These are phyloP conservation scores for Strigamia crassipes DNA, from an alignment of 2,888 invertebrate genomes.

Conservation along the genomic window DNA sequence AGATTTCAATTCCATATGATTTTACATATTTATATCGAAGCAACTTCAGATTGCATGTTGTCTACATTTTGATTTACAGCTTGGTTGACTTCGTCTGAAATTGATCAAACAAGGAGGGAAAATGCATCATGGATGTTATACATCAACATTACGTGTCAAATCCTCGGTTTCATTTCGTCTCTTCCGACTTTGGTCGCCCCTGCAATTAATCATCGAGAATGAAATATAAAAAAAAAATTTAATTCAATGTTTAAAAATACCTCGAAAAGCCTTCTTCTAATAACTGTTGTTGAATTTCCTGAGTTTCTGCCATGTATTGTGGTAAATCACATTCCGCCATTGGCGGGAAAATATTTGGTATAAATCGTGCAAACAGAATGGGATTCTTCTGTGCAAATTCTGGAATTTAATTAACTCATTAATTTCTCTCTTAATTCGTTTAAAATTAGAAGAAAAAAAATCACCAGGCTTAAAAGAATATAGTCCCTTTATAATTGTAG, in stretches of 20 bases:
- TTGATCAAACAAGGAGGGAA: neutral
- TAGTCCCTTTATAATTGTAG: conserved; percentile 41
- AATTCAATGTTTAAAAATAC: neutral
- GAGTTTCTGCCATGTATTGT: conserved; percentile 45
- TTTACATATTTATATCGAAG: neutral
- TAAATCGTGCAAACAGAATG: conserved; percentile 45
- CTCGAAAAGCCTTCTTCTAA: conserved; percentile 44
- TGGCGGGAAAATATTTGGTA: conserved; percentile 49
- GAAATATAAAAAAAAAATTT: neutral
- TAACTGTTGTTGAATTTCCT: conserved; percentile 43
- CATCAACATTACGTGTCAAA: neutral
- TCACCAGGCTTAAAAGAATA: conserved; percentile 48
- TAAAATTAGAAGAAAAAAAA: too few relatives aligned
- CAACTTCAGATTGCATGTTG: neutral
- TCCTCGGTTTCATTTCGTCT: conserved; percentile 15
- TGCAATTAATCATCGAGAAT: conserved; percentile 26
- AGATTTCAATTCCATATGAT: neutral
- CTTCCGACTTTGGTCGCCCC: conserved; percentile 44
- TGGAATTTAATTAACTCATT: conserved; percentile 25
- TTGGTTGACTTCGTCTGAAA: neutral
- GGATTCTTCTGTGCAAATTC: conserved; percentile 47
- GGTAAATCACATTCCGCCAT: conserved; percentile 48
- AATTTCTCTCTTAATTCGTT: neutral
- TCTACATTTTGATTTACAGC: neutral
- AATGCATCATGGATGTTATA: neutral